A percentile compares a stretch with the other conserved stretches of the same genome.
Evolutionary conservation across 1,140 invertebrate genomes (phyloP).

Genomic region (Bursaphelenchus mucronatus): DNA sequence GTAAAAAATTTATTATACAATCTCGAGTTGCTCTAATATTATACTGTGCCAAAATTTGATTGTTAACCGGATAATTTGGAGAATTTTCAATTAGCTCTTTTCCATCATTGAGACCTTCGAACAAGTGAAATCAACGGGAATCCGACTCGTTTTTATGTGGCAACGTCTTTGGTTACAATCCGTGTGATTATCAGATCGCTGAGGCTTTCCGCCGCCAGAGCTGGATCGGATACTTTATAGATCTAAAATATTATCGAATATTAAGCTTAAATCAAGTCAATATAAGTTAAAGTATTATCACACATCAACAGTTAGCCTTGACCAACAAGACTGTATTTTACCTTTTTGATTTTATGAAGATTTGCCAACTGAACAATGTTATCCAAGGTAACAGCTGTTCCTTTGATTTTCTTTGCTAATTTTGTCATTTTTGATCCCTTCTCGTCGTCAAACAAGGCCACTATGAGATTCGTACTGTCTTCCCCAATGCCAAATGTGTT

Average conservation of each 20-base stretch:
- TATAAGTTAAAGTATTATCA: background rate
- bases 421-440: constrained; percentile 46
- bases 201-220: constrained; percentile 20
- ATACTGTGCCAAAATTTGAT: no score
- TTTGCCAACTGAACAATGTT: constrained; percentile 28
- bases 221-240: constrained; percentile 29
- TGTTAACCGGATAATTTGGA: no score
- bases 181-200: constrained; percentile 28
- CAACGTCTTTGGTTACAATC: constrained; percentile 31
- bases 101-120: no score
- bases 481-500: constrained; percentile 50
- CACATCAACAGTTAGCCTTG: no score
- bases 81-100: no score
- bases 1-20: no score
- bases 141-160: background rate
- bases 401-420: constrained; percentile 46
- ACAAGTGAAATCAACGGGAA: background rate
- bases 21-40: no score
- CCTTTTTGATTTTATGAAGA: constrained; percentile 38
- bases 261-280: background rate
- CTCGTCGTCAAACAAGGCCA: constrained; percentile 49
- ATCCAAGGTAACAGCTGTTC: constrained; percentile 39
- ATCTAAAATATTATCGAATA: constrained; percentile 25
- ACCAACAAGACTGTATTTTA: constrained; percentile 7
- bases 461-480: constrained; percentile 34